A percentile compares a stretch with the other conserved stretches of the same genome.
Conservation (phyloP, 2,113 vertebrate species). For the Petrocephalus zakoni region DNA sequence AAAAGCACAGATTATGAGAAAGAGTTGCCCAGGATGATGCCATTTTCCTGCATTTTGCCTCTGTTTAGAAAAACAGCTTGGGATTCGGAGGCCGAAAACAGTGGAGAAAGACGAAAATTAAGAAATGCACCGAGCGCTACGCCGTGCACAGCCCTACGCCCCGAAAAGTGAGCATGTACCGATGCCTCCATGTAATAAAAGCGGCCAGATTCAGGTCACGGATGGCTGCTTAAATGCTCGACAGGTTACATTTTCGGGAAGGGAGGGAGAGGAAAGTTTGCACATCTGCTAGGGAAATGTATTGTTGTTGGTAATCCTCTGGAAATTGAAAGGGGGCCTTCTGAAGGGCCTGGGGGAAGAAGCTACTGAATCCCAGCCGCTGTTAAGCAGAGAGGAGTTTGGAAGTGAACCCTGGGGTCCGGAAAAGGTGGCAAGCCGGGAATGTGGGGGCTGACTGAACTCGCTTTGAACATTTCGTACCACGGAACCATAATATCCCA, state of each 20-base stretch:
- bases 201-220: constrained; percentile 43
- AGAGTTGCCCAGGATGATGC: not conserved
- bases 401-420: constrained; percentile 31
- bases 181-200: constrained; percentile 43
- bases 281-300: constrained; percentile 47
- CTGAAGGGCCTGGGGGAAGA: constrained; percentile 24
- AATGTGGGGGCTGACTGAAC: constrained; percentile 36
- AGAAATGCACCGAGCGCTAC: not conserved
- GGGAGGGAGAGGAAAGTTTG: constrained; percentile 38
- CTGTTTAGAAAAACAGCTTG: constrained; percentile 36
- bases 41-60: constrained; percentile 29
- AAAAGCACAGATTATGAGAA: not conserved
- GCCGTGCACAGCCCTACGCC: not conserved
- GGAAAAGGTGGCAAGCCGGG: constrained; percentile 33
- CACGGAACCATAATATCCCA: not conserved
- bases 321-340: constrained; percentile 51
- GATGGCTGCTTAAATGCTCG: constrained; percentile 39
- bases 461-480: not conserved
- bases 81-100: constrained; percentile 54
- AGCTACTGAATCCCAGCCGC: constrained; percentile 35
- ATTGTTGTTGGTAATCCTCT: constrained; percentile 54
- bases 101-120: constrained; percentile 19
- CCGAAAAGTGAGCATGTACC: not conserved
- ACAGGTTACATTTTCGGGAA: constrained; percentile 38
- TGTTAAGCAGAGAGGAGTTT: constrained; percentile 35